Conservation (phyloP, 2,113 vertebrate species). For the Sinocyclocheilus anshuiensis region DNA sequence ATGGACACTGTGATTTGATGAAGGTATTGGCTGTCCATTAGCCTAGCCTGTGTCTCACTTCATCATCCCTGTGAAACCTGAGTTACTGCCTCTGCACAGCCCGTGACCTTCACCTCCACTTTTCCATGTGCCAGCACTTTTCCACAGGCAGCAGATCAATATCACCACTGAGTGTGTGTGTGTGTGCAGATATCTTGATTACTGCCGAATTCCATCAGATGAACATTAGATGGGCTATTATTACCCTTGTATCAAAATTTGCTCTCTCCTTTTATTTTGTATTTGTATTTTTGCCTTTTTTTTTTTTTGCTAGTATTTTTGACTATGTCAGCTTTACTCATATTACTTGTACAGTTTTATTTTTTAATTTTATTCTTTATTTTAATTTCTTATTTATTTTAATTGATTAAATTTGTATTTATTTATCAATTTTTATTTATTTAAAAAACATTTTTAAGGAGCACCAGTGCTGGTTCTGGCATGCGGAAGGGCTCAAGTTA, state of each 20-base stretch:
- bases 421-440: not conserved
- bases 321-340: not conserved
- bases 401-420: no score
- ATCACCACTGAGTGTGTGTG: slow-evolving; percentile 41
- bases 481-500: no score
- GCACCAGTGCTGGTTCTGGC: not conserved
- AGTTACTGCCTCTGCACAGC: slow-evolving; percentile 55
- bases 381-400: no score
- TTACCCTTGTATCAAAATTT: slow-evolving; percentile 6
- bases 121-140: slow-evolving; percentile 60
- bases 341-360: not conserved
- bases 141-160: slow-evolving; percentile 57
- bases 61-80: slow-evolving; percentile 56
- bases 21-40: slow-evolving; percentile 51
- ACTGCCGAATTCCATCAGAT: slow-evolving; percentile 44
- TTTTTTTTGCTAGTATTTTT: not conserved
- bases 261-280: not conserved
- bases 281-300: not conserved
- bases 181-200: slow-evolving; percentile 39
- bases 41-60: slow-evolving; percentile 41
- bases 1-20: slow-evolving; percentile 36
- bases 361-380: not conserved
- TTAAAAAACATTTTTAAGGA: not conserved
- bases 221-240: slow-evolving; percentile 17
- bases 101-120: slow-evolving; percentile 64